Percentiles rank a stretch among this genome's conserved stretches.
phyloP scores from a whole-genome alignment of 2,888 invertebrate genomes.

The Caenorhabditis sp. region DNA sequence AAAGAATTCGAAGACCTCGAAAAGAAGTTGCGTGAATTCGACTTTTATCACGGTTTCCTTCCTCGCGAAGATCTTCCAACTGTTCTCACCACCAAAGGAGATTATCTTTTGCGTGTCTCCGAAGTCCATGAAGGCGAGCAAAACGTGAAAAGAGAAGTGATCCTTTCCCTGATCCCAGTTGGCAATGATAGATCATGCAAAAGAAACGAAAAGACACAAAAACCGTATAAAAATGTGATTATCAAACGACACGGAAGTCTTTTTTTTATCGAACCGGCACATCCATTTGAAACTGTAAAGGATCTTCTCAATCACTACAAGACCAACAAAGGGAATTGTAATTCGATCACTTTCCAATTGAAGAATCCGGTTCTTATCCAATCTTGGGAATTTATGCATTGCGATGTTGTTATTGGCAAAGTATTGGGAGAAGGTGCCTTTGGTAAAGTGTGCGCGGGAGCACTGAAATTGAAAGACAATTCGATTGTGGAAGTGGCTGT shows the following conservation, averaged over 20 bases:
- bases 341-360: constrained; percentile 10
- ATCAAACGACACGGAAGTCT: background rate
- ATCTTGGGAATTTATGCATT: constrained; percentile 40
- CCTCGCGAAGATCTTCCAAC: constrained; percentile 32
- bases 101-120: constrained; percentile 24
- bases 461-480: constrained; percentile 19
- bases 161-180: background rate
- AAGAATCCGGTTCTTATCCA: constrained; percentile 15
- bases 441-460: constrained; percentile 39
- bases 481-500: constrained; percentile 35
- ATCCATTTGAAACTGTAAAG: constrained; percentile 11
- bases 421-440: constrained; percentile 44
- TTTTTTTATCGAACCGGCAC: background rate
- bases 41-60: constrained; percentile 39
- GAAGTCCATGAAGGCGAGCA: constrained; percentile 13
- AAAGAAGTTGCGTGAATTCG: constrained; percentile 4
- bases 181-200: background rate
- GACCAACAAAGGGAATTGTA: constrained; percentile 13
- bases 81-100: constrained; percentile 18
- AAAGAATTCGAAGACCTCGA: background rate
- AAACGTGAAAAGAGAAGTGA: constrained; percentile 3
- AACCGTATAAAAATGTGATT: background rate
- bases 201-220: background rate
- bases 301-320: constrained; percentile 17
- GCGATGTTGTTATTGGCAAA: constrained; percentile 28